Evolutionary conservation across 2,888 invertebrate genomes (phyloP), one percentile per base, ranked within the genome.

Genomic region (Scaptomyza cyrtandrae): DNA sequence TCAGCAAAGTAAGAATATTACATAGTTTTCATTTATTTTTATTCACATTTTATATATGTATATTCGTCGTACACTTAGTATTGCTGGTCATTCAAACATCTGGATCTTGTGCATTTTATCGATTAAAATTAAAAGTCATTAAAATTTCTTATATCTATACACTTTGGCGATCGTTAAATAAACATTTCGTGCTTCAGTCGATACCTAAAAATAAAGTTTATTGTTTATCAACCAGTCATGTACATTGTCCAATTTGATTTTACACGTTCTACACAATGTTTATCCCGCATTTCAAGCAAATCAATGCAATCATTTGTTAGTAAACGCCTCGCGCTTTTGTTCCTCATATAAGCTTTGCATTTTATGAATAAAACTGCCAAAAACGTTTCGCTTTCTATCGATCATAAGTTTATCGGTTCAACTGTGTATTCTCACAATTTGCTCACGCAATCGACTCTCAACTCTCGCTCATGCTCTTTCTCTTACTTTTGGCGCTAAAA

Each of bases 1-100:
- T 77, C 86, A 35, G 82, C 89, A 43, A 89, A 89, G 89, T 88
- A 89, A 84, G 87, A 52, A 27, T 24, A 35, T 46, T 7, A 43
- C 37, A 35, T 27, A 13, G 11, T 44, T 55, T 45, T 19, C 1
- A 13, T 3, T 43, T 33, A 44, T 16, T 35, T n/a, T 7, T 37
- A 29, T 29, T 11, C 24, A 2, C 13, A 10, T 11, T n/a, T 46
- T n/a, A 14, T 7, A 37, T 10, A 33, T 33, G 9, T 10, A 13
- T 19, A 50, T 3, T 2, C 29, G 3, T 14, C 24, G 37, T 60
- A 53, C 58, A 61, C 55, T 66, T 39, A 59, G 46, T 55, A 63
- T 63, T 55, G 16, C 41, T 61, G 13, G n/a, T 37, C n/a, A 37
- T n/a, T 35, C 50, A 43, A 58, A 68, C 86, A 86, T 88, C 66